Evolutionary conservation across 2,113 vertebrate genomes (phyloP), one percentile per base, ranked within the genome.

Genomic region (Charadrius vociferus): DNA sequence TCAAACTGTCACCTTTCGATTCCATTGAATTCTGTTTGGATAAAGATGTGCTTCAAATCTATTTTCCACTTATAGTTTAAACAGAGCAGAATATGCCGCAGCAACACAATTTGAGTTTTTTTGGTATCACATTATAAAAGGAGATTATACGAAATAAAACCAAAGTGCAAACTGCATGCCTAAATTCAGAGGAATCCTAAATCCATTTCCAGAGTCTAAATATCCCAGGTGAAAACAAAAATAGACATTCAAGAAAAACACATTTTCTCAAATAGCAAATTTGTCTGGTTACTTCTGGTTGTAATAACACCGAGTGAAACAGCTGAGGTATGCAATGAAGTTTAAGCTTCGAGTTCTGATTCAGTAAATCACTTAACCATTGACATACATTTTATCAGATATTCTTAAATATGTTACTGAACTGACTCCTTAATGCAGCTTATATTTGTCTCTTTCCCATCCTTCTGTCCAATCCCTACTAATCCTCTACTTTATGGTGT

Each of bases 401-500:
- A 41, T 66, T 82, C 56, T 70, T 58, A 62, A 41, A 43, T 4
- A 22, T 49, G 16, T 72, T 77, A 66, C 62, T 62, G 56, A 77
- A 72, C 12, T 43, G 49, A 58, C 37, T 70, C 17, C 58, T 81
- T 47, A 72, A 43, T 72, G 41, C 30, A 73, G 37, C 24, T 77
- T 62, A 4, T 32, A 53, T 77, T 87, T 88, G 47, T 43, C 45
- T 86, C 70, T 34, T 61, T 81, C 36, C 58, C 29, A 37, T 11
- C 37, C 14, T 58, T 19, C 23, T 41, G 26, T 30, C 36, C 41
- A 86, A 2, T 53, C 30, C 21, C 53, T 68, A 27, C 39, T 65
- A 62, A 37, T 32, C 22, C 53, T 82, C 19, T 61, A 24, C 12
- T 13, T 78, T 16, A 47, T 49, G 0, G 0, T 24, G 24, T 39